A percentile compares a stretch with the other conserved stretches of the same genome.
Evolutionary conservation across 2,888 invertebrate species (phyloP).

Genomic region (Odontothrips loti): DNA sequence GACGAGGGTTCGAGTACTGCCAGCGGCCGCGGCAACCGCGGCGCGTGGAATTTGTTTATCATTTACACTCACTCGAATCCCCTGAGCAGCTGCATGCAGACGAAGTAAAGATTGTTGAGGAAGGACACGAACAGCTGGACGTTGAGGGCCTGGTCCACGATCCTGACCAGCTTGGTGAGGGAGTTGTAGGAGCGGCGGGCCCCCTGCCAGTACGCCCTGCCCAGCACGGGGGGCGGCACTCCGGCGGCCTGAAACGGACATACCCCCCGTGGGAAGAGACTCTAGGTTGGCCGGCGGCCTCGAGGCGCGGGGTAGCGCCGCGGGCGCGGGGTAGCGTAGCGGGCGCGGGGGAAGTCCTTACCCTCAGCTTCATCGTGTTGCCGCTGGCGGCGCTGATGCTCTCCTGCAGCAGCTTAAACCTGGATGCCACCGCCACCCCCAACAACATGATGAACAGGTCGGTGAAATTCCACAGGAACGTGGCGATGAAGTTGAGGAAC

Average conservation of each 20-base stretch:
- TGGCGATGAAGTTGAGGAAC: slow-evolving; percentile 36
- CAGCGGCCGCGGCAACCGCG: neutral
- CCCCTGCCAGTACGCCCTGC: slow-evolving; percentile 55
- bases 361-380: neutral
- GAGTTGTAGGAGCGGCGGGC: slow-evolving; percentile 62
- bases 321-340: slow-evolving; percentile 42
- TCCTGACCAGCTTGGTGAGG: slow-evolving; percentile 57
- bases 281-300: slow-evolving; percentile 57
- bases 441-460: slow-evolving; percentile 43
- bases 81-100: slow-evolving; percentile 66
- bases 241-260: slow-evolving; percentile 68
- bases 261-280: slow-evolving; percentile 53
- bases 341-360: neutral
- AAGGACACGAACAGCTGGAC: slow-evolving; percentile 62
- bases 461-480: slow-evolving; percentile 42
- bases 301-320: no score
- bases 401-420: neutral
- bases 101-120: slow-evolving; percentile 66
- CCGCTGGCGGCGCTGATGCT: neutral
- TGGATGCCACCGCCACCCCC: no score
- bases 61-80: slow-evolving; percentile 63
- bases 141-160: slow-evolving; percentile 59
- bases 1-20: neutral
- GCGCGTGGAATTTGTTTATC: no score
- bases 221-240: slow-evolving; percentile 41